These are phyloP conservation scores for Volucella bombylans DNA, from an alignment of 2,888 invertebrate species.

Conservation along the genomic window DNA sequence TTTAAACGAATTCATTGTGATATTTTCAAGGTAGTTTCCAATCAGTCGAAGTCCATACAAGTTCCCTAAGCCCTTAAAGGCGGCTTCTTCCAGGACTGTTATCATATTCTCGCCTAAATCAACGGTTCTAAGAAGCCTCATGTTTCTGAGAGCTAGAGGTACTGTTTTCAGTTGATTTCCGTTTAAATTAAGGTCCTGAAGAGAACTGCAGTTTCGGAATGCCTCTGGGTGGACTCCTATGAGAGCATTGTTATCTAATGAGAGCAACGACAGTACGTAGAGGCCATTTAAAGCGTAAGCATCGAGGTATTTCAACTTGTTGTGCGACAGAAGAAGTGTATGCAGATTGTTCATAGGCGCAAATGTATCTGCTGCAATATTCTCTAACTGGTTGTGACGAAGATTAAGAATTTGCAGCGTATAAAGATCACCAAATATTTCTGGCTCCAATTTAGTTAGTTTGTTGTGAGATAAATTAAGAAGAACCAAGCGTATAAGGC, in stretches of 20 bases:
- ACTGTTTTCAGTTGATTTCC: constrained; percentile 91
- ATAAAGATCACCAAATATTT: constrained; percentile 92
- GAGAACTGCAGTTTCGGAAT: constrained; percentile 93
- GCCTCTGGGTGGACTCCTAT: constrained; percentile 93
- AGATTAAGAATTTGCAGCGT: constrained; percentile 93
- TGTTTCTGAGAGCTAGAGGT: constrained; percentile 91
- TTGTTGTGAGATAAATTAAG: constrained; percentile 93
- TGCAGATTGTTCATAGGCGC: constrained; percentile 96
- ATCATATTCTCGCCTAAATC: constrained; percentile 96
- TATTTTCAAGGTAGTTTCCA: constrained; percentile 92
- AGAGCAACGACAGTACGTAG: constrained; percentile 92
- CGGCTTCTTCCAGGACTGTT: constrained; percentile 89
- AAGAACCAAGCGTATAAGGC: constrained; percentile 93
- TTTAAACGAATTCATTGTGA: constrained; percentile 90
- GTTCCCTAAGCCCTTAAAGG: constrained; percentile 92
- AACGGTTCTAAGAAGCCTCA: constrained; percentile 92
- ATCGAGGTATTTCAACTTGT: constrained; percentile 92
- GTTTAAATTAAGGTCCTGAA: constrained; percentile 95
- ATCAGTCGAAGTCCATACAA: constrained; percentile 94
- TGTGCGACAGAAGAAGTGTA: constrained; percentile 92
- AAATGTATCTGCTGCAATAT: constrained; percentile 93
- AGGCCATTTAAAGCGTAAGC: constrained; percentile 93
- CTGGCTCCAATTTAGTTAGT: constrained; percentile 90
- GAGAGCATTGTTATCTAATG: constrained; percentile 92
- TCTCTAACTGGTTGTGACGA: constrained; percentile 92